Base-by-base conservation (phyloP, 2,113 vertebrate species). In the Lophius piscatorius region DNA sequence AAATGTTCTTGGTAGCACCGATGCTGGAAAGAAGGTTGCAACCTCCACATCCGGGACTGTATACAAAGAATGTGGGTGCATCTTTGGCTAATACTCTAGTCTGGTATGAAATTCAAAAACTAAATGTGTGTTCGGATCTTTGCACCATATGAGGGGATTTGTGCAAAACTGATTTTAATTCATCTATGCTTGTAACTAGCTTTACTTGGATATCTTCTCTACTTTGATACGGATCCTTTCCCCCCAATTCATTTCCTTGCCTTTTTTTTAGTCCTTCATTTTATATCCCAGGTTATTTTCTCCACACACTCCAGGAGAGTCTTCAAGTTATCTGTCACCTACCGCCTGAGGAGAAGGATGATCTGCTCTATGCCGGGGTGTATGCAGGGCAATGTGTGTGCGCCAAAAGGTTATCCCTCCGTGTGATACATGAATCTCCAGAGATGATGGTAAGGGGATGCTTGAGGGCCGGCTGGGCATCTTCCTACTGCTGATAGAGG, bases 271-370 rank as follows among this genome's bases (percentile, higher is more conserved):
- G 17, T 23, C 29, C 9, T 14, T 61, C 20, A 14, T 40, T 48
- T 64, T 50, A 18, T n/a, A 13, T 23, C 34, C 35, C n/a, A 45
- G 57, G 31, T 41, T 3, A 40, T 21, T 51, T 56, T 39, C 28
- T 0, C 23, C 5, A 11, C 22, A 33, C 49, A 17, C 29, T 48
- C 63, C 52, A 45, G 34, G 18, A 70, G 26, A 56, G 47, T 3
- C 66, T 58, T 26, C 24, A 18, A 49, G 51, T 71, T 42, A 76
- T 84, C 54, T 42, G 62, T 78, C 67, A 63, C 70, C 50, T 49
- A 33, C n/a, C 2, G 18, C 29, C 41, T 11, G n/a, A 59, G 58
- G n/a, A 59, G 58, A 64, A 50, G 42, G 38, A 42, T 65, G 71
- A 66, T 76, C 72, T 76, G 74, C 74, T 64, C 31, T 45, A 29